Evolutionary conservation across 2,888 invertebrate genomes (phyloP).

Genomic region (Amphimallon solstitiale): DNA sequence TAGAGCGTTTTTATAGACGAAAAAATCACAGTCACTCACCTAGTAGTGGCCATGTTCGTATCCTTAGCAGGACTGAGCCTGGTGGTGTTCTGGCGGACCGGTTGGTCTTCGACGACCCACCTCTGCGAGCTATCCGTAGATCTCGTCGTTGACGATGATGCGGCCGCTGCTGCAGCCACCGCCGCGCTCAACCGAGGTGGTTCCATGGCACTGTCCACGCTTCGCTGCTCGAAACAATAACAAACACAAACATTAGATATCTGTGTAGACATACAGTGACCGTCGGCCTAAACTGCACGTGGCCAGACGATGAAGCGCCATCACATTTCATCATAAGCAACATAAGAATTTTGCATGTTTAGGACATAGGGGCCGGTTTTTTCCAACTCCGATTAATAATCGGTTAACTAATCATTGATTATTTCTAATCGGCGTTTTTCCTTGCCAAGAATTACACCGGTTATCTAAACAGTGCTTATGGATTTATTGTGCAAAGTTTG

Average conservation of each 20-base stretch:
- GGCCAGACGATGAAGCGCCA: too few relatives aligned
- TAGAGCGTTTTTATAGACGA: neutral
- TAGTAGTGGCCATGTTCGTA: constrained; percentile 57
- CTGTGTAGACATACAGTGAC: too few relatives aligned
- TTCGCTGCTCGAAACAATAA: constrained; percentile 55
- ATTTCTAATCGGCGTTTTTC: too few relatives aligned
- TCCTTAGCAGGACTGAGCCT: constrained; percentile 65
- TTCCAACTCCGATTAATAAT: too few relatives aligned
- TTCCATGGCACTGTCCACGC: constrained; percentile 61
- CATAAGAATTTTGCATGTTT: too few relatives aligned
- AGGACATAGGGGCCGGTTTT: too few relatives aligned
- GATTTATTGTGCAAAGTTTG: too few relatives aligned
- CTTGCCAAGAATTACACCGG: too few relatives aligned
- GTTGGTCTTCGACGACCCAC: constrained; percentile 58
- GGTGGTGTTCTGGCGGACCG: constrained; percentile 54
- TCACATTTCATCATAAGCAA: too few relatives aligned
- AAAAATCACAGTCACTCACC: constrained; percentile 46
- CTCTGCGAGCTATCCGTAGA: constrained; percentile 43
- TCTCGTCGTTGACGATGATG: constrained; percentile 40
- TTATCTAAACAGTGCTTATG: too few relatives aligned
- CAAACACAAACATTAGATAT: constrained; percentile 3
- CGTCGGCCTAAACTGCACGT: too few relatives aligned
- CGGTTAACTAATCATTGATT: too few relatives aligned
- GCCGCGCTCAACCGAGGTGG: constrained; percentile 50
- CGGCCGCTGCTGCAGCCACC: constrained; percentile 52